Evolutionary conservation across 2,888 invertebrate species (phyloP).

Genomic region (Drosophila bunnanda): DNA sequence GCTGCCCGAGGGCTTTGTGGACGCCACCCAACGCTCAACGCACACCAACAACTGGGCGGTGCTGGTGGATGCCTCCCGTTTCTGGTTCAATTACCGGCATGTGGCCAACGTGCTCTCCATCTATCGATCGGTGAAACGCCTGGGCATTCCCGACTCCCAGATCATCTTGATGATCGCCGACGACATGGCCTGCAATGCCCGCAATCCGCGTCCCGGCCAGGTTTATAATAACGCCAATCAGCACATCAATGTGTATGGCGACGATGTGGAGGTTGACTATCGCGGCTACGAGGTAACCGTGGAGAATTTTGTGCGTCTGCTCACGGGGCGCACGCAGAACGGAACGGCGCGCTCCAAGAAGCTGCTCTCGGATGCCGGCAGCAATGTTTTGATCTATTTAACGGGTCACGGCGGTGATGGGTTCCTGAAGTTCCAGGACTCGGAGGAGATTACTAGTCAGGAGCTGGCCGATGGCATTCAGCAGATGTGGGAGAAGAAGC

Average conservation of each 20-base stretch:
- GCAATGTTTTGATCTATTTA: slow-evolving; percentile 97
- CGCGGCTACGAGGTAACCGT: slow-evolving; percentile 98
- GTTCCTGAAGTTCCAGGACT: slow-evolving; percentile 99
- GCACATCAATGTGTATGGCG: slow-evolving; percentile 99
- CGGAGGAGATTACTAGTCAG: slow-evolving; percentile 99
- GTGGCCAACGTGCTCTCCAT: slow-evolving; percentile 99
- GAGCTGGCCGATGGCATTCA: slow-evolving; percentile 99
- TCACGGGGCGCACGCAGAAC: slow-evolving; percentile 96
- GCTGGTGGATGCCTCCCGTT: slow-evolving; percentile 98
- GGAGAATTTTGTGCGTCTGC: slow-evolving; percentile 97
- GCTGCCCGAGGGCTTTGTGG: slow-evolving; percentile 81
- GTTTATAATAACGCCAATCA: slow-evolving; percentile 99
- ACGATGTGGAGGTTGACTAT: slow-evolving; percentile 99
- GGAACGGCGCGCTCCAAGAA: slow-evolving; percentile 98
- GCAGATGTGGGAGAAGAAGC: slow-evolving; percentile 99
- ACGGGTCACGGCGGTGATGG: slow-evolving; percentile 99
- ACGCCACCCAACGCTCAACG: slow-evolving; percentile 80
- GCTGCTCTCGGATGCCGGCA: slow-evolving; percentile 97
- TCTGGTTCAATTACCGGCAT: slow-evolving; percentile 99
- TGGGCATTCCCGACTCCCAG: slow-evolving; percentile 99
- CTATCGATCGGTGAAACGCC: slow-evolving; percentile 97
- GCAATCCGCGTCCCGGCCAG: slow-evolving; percentile 98
- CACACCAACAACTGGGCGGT: slow-evolving; percentile 99
- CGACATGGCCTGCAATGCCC: slow-evolving; percentile 99
- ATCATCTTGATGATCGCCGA: slow-evolving; percentile 99